Evolutionary conservation across 2,797 vertebrate genomes (phyloP).

Genomic region (Coilia nasus): DNA sequence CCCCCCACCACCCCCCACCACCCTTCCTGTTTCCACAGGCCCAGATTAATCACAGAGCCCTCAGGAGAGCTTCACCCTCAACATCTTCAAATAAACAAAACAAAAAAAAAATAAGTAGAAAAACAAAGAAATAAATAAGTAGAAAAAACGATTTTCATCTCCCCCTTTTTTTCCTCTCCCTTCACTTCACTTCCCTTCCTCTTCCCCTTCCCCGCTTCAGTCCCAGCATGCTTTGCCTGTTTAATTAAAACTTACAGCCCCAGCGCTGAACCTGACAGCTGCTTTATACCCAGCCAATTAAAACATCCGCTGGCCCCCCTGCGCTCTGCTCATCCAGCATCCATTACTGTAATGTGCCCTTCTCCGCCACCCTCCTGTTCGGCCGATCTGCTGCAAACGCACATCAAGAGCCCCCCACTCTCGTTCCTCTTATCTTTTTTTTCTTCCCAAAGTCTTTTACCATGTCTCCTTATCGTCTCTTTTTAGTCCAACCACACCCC

Average conservation of each 20-base stretch:
- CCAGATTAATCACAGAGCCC: conserved; percentile 32
- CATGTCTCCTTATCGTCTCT: neutral
- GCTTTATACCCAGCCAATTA: conserved; percentile 54
- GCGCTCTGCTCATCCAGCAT: conserved; percentile 42
- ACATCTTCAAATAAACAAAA: conserved; percentile 1
- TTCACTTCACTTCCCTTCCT: neutral
- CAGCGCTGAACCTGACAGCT: conserved; percentile 50
- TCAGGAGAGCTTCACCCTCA: neutral
- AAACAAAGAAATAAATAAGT: conserved; percentile 37
- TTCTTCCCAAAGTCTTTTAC: neutral
- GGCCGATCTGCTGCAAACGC: conserved; percentile 16
- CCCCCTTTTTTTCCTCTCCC: conserved; percentile 3
- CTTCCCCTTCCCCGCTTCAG: conserved; percentile 34
- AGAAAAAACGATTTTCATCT: conserved; percentile 45
- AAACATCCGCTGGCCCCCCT: conserved; percentile 34
- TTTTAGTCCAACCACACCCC: neutral
- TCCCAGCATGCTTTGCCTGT: conserved; percentile 50
- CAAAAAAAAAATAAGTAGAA: neutral
- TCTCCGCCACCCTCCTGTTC: conserved; percentile 20
- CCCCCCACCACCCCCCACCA: neutral
- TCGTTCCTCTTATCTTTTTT: neutral
- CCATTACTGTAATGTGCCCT: conserved; percentile 39
- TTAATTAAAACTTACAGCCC: conserved; percentile 59
- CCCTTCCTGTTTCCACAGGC: neutral
- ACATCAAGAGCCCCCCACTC: conserved; percentile 39